phyloP scores from a whole-genome alignment of 2,888 invertebrate species.

The Drosophila acutilabella region DNA sequence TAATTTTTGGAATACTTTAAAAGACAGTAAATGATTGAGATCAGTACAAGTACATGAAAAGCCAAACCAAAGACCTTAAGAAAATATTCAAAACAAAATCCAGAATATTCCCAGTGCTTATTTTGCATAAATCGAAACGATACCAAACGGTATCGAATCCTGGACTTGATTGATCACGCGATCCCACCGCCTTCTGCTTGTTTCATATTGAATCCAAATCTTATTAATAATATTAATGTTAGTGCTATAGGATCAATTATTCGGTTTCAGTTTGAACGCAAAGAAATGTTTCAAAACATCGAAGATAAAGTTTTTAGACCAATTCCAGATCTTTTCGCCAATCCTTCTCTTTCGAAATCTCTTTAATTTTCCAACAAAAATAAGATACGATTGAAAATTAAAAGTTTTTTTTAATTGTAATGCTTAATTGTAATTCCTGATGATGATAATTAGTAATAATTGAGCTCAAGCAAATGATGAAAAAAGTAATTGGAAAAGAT shows the following conservation, averaged over 20 bases:
- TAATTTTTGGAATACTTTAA: conserved; percentile 72
- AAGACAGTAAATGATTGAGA: conserved; percentile 37
- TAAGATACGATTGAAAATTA: background rate
- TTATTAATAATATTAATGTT: conserved; percentile 33
- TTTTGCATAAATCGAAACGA: conserved; percentile 35
- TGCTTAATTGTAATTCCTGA: conserved; percentile 12
- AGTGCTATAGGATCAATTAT: conserved; percentile 34
- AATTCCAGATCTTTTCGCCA: conserved; percentile 12
- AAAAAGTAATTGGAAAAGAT: conserved; percentile 12
- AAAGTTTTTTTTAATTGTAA: conserved; percentile 4
- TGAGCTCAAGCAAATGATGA: background rate
- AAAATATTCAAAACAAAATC: conserved; percentile 12
- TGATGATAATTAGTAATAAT: conserved; percentile 10
- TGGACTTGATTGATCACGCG: conserved; percentile 62
- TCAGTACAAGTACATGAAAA: conserved; percentile 39
- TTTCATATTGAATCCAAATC: conserved; percentile 55
- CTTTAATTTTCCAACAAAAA: too few species aligned
- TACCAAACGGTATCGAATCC: conserved; percentile 8
- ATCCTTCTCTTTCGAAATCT: background rate
- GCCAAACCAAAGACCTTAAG: conserved; percentile 24
- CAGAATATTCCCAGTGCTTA: conserved; percentile 15
- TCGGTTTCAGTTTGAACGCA: conserved; percentile 68
- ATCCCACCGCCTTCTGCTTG: conserved; percentile 77
- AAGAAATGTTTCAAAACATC: conserved; percentile 64
- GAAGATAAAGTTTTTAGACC: conserved; percentile 44